phyloP scores from a whole-genome alignment of 1,140 invertebrate species.

The Bombus pascuorum region DNA sequence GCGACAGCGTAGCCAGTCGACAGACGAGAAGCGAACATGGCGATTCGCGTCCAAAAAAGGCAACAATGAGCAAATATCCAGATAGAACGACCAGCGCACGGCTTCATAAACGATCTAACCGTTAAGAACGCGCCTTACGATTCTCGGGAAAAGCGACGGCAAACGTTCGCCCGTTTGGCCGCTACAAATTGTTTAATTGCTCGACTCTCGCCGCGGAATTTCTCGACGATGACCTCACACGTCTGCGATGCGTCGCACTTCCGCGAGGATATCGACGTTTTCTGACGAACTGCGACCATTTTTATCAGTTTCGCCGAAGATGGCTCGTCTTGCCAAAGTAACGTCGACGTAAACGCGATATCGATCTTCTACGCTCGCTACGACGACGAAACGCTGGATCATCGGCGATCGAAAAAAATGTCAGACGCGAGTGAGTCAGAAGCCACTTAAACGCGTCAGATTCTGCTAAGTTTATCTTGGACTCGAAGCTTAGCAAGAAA shows the following conservation, averaged over 20 bases:
- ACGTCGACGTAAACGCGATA: too few relatives aligned
- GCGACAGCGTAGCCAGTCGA: slow-evolving; percentile 11
- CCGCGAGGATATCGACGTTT: slow-evolving; percentile 35
- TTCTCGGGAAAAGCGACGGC: slow-evolving; percentile 62
- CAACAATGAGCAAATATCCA: slow-evolving; percentile 31
- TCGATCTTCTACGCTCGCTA: too few relatives aligned
- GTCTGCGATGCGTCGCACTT: slow-evolving; percentile 37
- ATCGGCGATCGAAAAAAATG: neutral
- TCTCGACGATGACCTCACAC: slow-evolving; percentile 67
- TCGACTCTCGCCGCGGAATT: slow-evolving; percentile 56
- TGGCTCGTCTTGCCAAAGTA: neutral
- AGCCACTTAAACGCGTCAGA: neutral
- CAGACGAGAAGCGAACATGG: neutral
- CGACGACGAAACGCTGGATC: neutral
- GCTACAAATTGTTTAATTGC: slow-evolving; percentile 73
- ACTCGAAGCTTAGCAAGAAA: too few relatives aligned
- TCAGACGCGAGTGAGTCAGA: neutral
- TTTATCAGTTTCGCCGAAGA: neutral
- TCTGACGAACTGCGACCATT: slow-evolving; percentile 12
- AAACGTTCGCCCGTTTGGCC: slow-evolving; percentile 46
- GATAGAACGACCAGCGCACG: neutral
- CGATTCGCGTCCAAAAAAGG: slow-evolving; percentile 44
- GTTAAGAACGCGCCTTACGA: slow-evolving; percentile 47
- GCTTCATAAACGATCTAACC: slow-evolving; percentile 45
- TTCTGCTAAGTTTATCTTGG: neutral